These are phyloP conservation scores for Bradypus variegatus DNA, from an alignment of 2,797 vertebrate species.

Conservation along the genomic window DNA sequence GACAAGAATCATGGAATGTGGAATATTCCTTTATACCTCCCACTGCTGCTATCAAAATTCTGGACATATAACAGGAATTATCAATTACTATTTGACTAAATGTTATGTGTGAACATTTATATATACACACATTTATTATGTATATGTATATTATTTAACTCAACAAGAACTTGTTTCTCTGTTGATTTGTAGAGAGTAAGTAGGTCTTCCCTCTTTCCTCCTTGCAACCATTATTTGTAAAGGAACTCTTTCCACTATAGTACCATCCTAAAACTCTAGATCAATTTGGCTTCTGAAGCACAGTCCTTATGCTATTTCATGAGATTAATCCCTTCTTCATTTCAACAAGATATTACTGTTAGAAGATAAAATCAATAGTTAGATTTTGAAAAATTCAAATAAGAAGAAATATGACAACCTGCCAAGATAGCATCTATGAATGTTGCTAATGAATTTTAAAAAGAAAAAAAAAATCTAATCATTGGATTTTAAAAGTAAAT, in stretches of 20 bases:
- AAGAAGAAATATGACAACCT: conserved; percentile 6
- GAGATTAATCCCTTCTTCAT: conserved; percentile 27
- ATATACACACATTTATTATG: neutral
- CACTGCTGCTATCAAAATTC: neutral
- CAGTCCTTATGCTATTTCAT: neutral
- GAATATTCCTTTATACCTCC: neutral
- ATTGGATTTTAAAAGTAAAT: conserved; percentile 17
- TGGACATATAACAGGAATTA: neutral
- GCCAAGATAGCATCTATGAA: neutral
- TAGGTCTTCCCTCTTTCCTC: neutral
- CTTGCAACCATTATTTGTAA: neutral
- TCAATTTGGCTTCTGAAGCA: neutral
- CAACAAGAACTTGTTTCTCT: neutral
- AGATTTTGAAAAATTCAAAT: conserved; percentile 33
- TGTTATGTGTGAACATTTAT: neutral
- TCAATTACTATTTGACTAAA: neutral
- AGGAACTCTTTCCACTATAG: neutral
- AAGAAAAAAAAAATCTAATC: neutral
- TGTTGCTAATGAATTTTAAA: conserved; percentile 9
- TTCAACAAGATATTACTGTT: neutral
- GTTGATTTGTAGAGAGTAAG: neutral
- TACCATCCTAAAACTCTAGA: neutral
- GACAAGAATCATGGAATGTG: neutral
- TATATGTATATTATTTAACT: neutral
- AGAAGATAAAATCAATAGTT: conserved; percentile 46